Conservation (phyloP, 2,797 vertebrate species). For the Cynopterus sphinx region DNA sequence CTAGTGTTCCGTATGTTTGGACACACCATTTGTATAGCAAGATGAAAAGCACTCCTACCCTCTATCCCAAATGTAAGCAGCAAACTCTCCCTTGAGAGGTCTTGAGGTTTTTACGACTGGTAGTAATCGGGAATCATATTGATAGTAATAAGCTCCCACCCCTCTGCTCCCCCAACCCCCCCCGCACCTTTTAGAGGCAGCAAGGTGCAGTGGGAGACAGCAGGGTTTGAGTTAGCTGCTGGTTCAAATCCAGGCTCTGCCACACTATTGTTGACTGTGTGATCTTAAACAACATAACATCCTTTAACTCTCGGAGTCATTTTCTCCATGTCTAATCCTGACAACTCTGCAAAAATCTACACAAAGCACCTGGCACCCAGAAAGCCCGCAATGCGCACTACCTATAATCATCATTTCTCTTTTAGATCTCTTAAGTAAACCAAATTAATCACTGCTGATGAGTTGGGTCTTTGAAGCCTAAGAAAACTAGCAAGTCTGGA, state of each 20-base stretch:
- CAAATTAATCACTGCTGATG: background rate
- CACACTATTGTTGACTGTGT: background rate
- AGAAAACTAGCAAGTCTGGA: background rate
- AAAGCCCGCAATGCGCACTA: background rate
- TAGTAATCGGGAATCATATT: background rate
- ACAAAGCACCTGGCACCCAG: background rate
- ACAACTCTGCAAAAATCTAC: background rate
- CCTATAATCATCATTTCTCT: background rate
- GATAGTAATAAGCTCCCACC: background rate
- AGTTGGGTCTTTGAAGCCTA: background rate
- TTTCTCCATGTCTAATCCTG: background rate
- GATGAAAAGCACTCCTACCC: background rate
- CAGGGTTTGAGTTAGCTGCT: background rate
- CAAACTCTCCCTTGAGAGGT: background rate
- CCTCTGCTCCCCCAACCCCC: no score
- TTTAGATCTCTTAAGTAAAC: background rate
- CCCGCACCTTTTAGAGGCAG: background rate
- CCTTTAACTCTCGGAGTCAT: background rate
- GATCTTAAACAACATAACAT: background rate
- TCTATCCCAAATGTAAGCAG: background rate
- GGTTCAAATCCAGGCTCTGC: background rate
- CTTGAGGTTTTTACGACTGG: background rate
- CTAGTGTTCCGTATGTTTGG: background rate
- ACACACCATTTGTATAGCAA: background rate
- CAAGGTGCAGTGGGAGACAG: background rate